Base-by-base conservation (phyloP, 92 coral and sea anemone species). In the Epizoanthus illoricatus region DNA sequence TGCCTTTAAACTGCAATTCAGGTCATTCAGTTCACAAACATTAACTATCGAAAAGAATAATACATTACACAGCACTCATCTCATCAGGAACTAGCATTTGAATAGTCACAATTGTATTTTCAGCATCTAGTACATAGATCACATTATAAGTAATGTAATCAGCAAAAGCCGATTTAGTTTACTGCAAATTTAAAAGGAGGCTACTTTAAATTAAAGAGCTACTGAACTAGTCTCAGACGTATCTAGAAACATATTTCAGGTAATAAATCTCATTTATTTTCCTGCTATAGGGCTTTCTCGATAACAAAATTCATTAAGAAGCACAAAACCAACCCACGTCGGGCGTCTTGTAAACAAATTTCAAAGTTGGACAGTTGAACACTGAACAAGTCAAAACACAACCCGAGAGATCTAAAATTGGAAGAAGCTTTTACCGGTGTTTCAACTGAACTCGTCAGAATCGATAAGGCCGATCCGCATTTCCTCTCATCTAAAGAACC, bases 371-470 rank as follows among this genome's bases (percentile, higher is more conserved):
- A 1, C 43, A 39, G 24, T 45, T 17, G 57, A 43, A 9, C 75
- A 71, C n/a, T 15, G 65, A 28, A 23, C 28, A 57, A 40, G 81
- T 42, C 43, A 18, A 19, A 12, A 21, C 36, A 5, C 61, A 16
- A 18, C 1, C n/a, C 24, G 47, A 41, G 11, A 76, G 55, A 18
- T 76, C 57, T 17, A 42, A 58, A 17, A 76, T 41, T 67, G 60
- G 24, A 3, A 75, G 19, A 76, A 39, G 81, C 81, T 41, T 76
- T 76, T 76, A 76, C 70, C 71, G 71, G 81, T 19, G 47, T 12
- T 62, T 61, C 24, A 41, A 42, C 39, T 54, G 42, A 17, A 41
- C 70, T 61, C 40, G 54, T 41, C 21, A 36, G 12, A 16, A n/a
- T 60, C 49, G 20, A 45, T 45, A 45, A 45, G 52, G 7, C 7